Conservation (phyloP, 2,113 vertebrate genomes). For the Malaclemys terrapin region DNA sequence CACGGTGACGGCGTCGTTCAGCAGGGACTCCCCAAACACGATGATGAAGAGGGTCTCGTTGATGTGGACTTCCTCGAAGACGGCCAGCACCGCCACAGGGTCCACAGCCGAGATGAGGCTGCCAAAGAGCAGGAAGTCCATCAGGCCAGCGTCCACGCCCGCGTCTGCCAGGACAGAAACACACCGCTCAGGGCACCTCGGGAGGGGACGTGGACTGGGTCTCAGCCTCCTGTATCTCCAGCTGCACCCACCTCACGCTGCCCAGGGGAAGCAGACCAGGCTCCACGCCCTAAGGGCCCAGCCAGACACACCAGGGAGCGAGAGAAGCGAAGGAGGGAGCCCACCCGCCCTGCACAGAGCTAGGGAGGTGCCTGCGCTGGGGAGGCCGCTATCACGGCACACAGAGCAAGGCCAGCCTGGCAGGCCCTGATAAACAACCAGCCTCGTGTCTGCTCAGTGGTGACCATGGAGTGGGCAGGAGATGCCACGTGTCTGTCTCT, state of each 20-base stretch:
- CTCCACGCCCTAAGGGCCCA: background rate
- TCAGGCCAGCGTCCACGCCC: slow-evolving; percentile 87
- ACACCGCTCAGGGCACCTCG: background rate
- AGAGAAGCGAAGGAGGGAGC: background rate
- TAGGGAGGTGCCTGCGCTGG: background rate
- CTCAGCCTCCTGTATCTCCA: background rate
- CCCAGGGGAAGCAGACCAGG: background rate
- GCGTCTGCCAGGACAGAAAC: slow-evolving; percentile 62
- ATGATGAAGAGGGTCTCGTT: slow-evolving; percentile 98
- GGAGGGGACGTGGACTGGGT: background rate
- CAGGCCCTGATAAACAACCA: background rate
- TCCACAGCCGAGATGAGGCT: slow-evolving; percentile 96
- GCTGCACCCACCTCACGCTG: background rate
- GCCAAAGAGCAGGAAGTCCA: slow-evolving; percentile 97
- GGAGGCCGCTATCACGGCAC: background rate
- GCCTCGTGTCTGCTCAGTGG: background rate
- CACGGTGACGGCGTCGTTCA: slow-evolving; percentile 98
- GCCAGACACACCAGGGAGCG: background rate
- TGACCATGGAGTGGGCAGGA: background rate
- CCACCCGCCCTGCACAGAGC: background rate
- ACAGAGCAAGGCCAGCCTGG: too few species aligned
- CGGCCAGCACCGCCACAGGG: slow-evolving; percentile 93
- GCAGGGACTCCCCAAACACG: slow-evolving; percentile 95
- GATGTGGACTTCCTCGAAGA: slow-evolving; percentile 96
- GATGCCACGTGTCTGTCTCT: background rate